Evolutionary conservation across 2,888 invertebrate species (phyloP).

Genomic region (Acrobasis repandana): DNA sequence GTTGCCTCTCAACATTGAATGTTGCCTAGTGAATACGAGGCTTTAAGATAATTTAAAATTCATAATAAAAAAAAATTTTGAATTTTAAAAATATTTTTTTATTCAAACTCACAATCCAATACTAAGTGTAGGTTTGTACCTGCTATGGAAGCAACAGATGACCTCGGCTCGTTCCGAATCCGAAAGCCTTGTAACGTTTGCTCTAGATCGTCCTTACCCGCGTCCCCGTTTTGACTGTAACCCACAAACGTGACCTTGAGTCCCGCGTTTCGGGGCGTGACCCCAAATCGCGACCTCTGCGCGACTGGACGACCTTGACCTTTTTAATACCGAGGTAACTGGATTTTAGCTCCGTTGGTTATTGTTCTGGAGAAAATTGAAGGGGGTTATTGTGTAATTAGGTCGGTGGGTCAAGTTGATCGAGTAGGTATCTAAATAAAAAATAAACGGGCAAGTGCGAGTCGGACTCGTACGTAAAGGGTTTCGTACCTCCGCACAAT

Average conservation of each 20-base stretch:
- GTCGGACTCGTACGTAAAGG: no score
- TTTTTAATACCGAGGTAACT: neutral
- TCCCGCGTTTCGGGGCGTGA: constrained; percentile 15
- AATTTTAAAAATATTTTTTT: no score
- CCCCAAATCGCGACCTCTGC: constrained; percentile 33
- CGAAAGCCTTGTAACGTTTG: constrained; percentile 24
- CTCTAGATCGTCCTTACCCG: constrained; percentile 22
- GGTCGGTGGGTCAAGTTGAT: no score
- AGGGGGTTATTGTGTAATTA: no score
- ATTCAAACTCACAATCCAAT: constrained; percentile 4
- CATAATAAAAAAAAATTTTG: no score
- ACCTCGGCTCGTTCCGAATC: constrained; percentile 23
- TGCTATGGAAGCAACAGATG: constrained; percentile 15
- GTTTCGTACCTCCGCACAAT: no score
- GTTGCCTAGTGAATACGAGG: no score
- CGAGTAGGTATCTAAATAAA: no score
- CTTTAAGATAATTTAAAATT: no score
- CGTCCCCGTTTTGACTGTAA: constrained; percentile 27
- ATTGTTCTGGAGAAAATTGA: neutral
- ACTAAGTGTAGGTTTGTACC: no score
- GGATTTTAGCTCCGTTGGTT: neutral
- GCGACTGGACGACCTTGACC: constrained; percentile 26
- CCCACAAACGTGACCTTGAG: constrained; percentile 32
- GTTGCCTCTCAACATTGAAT: no score
- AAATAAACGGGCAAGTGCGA: no score